These are phyloP conservation scores for Eufriesea mexicana DNA, from an alignment of 1,140 invertebrate genomes.

Conservation along the genomic window DNA sequence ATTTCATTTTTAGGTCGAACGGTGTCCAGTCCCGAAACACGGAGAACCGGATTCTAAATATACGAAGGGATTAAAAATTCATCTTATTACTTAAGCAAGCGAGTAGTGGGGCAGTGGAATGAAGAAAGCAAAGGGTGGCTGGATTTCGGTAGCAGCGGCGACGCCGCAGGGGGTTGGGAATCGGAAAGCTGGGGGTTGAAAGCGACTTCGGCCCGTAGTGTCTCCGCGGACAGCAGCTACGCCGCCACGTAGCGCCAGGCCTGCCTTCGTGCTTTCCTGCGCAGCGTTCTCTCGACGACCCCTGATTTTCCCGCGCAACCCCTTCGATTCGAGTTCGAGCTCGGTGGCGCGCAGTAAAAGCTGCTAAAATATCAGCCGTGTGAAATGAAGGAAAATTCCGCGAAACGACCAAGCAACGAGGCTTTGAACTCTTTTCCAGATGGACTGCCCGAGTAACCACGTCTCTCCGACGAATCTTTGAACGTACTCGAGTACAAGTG, in stretches of 20 bases:
- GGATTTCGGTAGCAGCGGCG: slow-evolving; percentile 20
- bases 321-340: not conserved
- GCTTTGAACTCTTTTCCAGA: no score
- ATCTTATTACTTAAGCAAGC: no score
- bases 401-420: not conserved
- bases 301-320: slow-evolving; percentile 37
- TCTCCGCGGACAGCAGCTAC: slow-evolving; percentile 62
- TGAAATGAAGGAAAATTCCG: not conserved
- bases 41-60: no score
- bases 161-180: slow-evolving; percentile 34
- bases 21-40: no score
- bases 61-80: no score
- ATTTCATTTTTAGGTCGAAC: no score
- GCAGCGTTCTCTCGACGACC: slow-evolving; percentile 2
- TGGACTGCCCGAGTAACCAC: no score
- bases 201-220: slow-evolving; percentile 59
- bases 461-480: no score
- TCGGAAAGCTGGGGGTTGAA: slow-evolving; percentile 55
- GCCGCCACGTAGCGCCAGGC: slow-evolving; percentile 49
- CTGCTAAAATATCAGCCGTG: not conserved
- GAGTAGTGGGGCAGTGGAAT: no score
- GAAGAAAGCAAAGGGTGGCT: not conserved
- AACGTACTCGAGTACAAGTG: no score
- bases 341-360: not conserved
- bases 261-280: not conserved